phyloP scores from a whole-genome alignment of 1,140 invertebrate species.

The Caerostris extrusa region DNA sequence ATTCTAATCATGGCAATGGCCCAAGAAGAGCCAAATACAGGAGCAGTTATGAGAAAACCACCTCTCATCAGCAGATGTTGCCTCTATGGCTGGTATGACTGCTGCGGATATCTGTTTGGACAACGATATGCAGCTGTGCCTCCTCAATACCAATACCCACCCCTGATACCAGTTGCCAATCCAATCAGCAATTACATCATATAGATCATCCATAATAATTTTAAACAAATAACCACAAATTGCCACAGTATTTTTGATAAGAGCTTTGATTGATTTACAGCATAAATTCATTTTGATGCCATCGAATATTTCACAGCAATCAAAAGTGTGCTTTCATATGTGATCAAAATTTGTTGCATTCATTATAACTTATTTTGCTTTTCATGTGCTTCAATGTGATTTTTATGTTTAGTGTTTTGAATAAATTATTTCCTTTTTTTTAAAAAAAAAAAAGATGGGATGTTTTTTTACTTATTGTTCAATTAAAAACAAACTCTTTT shows the following conservation, averaged over 20 bases:
- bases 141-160: conserved; percentile 53
- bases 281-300: background rate
- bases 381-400: conserved; percentile 23
- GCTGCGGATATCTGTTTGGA: conserved; percentile 71
- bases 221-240: background rate
- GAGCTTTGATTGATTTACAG: conserved; percentile 39
- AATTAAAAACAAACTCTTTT: background rate
- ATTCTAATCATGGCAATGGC: background rate
- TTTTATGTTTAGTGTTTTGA: background rate
- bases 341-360: background rate
- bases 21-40: background rate
- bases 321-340: background rate
- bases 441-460: background rate
- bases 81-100: conserved; percentile 68
- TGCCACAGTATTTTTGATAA: conserved; percentile 28
- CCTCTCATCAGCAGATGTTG: conserved; percentile 69
- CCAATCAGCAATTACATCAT: conserved; percentile 59
- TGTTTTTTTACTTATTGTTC: background rate
- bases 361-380: conserved; percentile 14
- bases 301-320: conserved; percentile 15
- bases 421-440: conserved; percentile 8
- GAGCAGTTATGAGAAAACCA: conserved; percentile 8
- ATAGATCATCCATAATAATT: background rate
- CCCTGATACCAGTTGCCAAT: conserved; percentile 49
- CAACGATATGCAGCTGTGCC: conserved; percentile 61